Evolutionary conservation across 2,113 vertebrate genomes (phyloP).

Genomic region (Microtus pennsylvanicus): DNA sequence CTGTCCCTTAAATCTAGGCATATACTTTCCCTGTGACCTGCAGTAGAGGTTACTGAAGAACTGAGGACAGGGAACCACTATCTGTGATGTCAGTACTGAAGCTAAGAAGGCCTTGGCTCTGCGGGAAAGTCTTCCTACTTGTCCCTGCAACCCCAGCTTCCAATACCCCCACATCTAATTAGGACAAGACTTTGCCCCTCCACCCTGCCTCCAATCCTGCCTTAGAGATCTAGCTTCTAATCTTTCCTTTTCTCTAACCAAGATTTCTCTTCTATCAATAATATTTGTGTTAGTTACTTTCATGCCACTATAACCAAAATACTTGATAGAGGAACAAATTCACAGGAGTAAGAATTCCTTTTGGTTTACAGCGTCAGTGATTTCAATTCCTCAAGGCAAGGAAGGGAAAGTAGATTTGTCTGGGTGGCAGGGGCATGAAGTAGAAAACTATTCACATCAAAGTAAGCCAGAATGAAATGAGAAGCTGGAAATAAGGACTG

Average conservation of each 20-base stretch:
- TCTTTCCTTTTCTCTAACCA: no score
- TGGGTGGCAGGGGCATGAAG: not conserved
- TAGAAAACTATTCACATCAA: not conserved
- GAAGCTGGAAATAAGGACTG: not conserved
- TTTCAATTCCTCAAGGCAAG: not conserved
- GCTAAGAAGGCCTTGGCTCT: not conserved
- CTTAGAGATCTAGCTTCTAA: not conserved
- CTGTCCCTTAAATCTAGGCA: not conserved
- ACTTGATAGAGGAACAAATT: not conserved
- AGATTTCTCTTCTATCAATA: not conserved
- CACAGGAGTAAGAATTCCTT: not conserved
- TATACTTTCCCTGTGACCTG: not conserved
- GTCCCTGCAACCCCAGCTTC: not conserved
- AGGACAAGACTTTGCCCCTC: not conserved
- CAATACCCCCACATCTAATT: not conserved
- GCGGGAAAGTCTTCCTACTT: not conserved
- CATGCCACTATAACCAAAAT: not conserved
- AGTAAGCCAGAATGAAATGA: not conserved
- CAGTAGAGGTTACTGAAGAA: not conserved
- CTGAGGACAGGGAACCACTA: not conserved
- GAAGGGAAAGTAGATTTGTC: not conserved
- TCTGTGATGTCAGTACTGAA: not conserved
- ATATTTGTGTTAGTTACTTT: not conserved
- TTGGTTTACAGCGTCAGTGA: not conserved
- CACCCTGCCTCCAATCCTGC: not conserved